These are phyloP conservation scores for Drosophila algonquin DNA, from an alignment of 2,888 invertebrate genomes.

Conservation along the genomic window DNA sequence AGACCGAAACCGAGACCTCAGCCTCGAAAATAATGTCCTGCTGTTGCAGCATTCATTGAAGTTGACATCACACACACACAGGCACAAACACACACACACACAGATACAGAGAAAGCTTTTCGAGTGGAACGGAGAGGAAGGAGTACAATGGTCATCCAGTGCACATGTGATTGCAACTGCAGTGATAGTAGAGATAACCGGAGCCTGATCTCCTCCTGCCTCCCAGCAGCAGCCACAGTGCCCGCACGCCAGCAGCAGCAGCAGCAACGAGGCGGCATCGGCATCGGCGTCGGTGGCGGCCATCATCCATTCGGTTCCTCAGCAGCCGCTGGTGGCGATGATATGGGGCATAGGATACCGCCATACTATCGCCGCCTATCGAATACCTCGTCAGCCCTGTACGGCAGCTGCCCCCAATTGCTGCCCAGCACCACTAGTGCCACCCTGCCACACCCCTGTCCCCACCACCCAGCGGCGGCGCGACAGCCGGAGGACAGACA, in stretches of 20 bases:
- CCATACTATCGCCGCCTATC: conserved; percentile 77
- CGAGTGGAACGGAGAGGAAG: conserved; percentile 12
- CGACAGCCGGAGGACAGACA: conserved; percentile 45
- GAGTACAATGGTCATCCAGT: conserved; percentile 81
- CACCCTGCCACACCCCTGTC: conserved; percentile 20
- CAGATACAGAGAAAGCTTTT: conserved; percentile 19
- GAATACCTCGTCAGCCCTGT: conserved; percentile 80
- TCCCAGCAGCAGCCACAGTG: conserved; percentile 40
- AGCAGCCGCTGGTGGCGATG: conserved; percentile 66
- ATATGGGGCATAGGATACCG: conserved; percentile 78
- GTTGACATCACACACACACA: conserved; percentile 23
- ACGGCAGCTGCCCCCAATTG: conserved; percentile 82
- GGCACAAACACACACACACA: conserved; percentile 4
- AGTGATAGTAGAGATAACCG: conserved; percentile 77
- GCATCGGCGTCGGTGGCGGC: background rate
- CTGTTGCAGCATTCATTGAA: conserved; percentile 56
- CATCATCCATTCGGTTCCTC: conserved; percentile 12
- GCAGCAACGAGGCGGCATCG: background rate
- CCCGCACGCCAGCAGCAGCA: background rate
- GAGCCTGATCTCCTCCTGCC: conserved; percentile 58
- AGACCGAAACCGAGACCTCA: conserved; percentile 36
- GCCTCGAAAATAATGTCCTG: conserved; percentile 52
- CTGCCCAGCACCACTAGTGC: conserved; percentile 33
- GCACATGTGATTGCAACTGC: conserved; percentile 83
- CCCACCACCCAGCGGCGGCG: conserved; percentile 7